Evolutionary conservation across 1,140 invertebrate genomes (phyloP), one percentile per base, ranked within the genome.

Genomic region (Saccostrea echinata): DNA sequence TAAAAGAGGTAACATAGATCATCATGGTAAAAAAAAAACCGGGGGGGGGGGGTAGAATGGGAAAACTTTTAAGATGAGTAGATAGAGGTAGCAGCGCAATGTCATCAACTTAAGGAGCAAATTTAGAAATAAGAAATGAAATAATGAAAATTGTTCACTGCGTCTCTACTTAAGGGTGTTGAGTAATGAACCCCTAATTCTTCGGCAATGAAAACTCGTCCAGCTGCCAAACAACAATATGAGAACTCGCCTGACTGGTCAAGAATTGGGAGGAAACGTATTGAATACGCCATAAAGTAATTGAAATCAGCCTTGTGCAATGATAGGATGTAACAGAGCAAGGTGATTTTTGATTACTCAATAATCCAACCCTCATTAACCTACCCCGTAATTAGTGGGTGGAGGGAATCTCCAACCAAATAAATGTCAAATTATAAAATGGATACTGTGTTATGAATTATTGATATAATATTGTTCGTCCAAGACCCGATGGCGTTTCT

Each of bases 361-460:
- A 76, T 76, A 24, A 76, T 27, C 30, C 68, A 33, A 24, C 27
- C 68, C 68, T 76, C 68, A 76, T 76, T 76, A 76, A 27, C 68
- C 68, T 33, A 33, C 24, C 12, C 68, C 27, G 68, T 76, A 76
- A 76, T 76, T 76, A 76, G 24, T 33, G 68, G 68, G 30, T 76
- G 68, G 68, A 27, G 9, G 68, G 30, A 30, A 30, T 76, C 68
- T 27, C 68, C 8, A 27, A 27, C 68, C 68, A 76, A 76, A 76
- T 76, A 76, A 76, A 76, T 76, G 68, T 76, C 68, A 76, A 76
- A 76, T 30, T 76, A 76, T 76, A 27, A 35, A 76, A 76, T 76
- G 30, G 68, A 76, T 76, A 76, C 68, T 33, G 68, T 76, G 68
- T 30, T 76, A 76, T 76, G 68, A 76, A 76, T 76, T 76, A 76